A percentile compares a stretch with the other conserved stretches of the same genome.
Evolutionary conservation across 2,113 vertebrate genomes (phyloP).

Genomic region (Urocolius indicus): DNA sequence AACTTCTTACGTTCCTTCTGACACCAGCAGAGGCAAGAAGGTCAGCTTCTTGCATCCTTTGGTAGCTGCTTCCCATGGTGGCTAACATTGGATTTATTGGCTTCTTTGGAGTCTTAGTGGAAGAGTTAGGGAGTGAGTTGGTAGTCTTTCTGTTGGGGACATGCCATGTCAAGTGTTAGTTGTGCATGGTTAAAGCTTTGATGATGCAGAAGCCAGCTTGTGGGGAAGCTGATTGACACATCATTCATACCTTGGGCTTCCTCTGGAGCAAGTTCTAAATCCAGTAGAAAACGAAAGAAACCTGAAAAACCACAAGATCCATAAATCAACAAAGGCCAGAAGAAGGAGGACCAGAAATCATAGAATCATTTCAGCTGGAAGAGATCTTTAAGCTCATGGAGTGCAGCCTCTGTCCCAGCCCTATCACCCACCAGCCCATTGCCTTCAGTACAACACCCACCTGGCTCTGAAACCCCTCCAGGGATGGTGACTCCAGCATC

Average conservation of each 20-base stretch:
- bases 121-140: neutral
- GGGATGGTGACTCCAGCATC: too few relatives aligned
- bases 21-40: neutral
- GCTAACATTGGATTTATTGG: neutral
- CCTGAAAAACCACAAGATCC: too few relatives aligned
- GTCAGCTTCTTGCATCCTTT: neutral
- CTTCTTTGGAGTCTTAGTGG: neutral
- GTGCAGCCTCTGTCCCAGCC: too few relatives aligned
- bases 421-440: too few relatives aligned
- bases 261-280: neutral
- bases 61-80: neutral
- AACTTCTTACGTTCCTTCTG: neutral
- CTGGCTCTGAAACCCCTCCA: too few relatives aligned
- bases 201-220: neutral
- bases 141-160: rapidly evolving
- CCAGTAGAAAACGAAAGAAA: neutral
- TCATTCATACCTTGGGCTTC: neutral
- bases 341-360: neutral
- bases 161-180: neutral
- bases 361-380: too few relatives aligned
- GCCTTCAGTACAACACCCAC: too few relatives aligned
- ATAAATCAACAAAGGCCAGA: neutral
- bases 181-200: neutral
- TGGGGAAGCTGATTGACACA: neutral
- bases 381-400: too few relatives aligned